Evolutionary conservation across 2,888 invertebrate species (phyloP).

Genomic region (Stenolophus ochropezus): DNA sequence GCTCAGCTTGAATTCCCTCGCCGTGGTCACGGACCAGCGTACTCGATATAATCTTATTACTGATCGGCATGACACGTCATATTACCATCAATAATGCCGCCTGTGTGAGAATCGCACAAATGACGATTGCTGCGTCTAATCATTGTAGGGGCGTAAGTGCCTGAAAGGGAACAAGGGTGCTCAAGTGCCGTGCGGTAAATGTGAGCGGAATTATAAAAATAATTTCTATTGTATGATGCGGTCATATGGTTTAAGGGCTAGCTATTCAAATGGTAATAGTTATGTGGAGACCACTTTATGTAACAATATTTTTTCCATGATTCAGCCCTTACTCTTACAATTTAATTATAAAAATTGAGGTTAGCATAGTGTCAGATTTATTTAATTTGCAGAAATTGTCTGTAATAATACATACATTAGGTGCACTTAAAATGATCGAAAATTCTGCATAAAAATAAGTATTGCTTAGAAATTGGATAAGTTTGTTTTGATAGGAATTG

Average conservation of each 20-base stretch:
- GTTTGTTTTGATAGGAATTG: too few relatives aligned
- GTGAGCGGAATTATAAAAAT: slow-evolving; percentile 30
- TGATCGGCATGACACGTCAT: slow-evolving; percentile 41
- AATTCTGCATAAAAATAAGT: too few relatives aligned
- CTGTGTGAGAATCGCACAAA: slow-evolving; percentile 34
- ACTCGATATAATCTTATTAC: slow-evolving; percentile 46
- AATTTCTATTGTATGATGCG: neutral
- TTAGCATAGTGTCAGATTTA: too few relatives aligned
- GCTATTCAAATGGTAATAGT: too few relatives aligned
- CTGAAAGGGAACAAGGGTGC: neutral
- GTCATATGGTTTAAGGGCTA: neutral
- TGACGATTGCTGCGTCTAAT: slow-evolving; percentile 20
- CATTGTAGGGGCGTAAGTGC: slow-evolving; percentile 27
- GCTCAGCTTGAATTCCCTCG: neutral
- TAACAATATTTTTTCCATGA: too few relatives aligned
- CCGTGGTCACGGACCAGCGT: slow-evolving; percentile 8
- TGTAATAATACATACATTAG: too few relatives aligned
- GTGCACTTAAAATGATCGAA: too few relatives aligned
- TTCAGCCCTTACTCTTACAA: too few relatives aligned
- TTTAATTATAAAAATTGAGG: too few relatives aligned
- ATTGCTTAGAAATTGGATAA: too few relatives aligned
- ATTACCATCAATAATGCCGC: slow-evolving; percentile 40
- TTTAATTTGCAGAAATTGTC: too few relatives aligned
- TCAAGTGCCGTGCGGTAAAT: slow-evolving; percentile 17
- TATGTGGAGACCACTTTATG: too few relatives aligned